A percentile compares a stretch with the other conserved stretches of the same genome.
Evolutionary conservation across 2,888 invertebrate genomes (phyloP).

Genomic region (Didymodactylos carnosus): DNA sequence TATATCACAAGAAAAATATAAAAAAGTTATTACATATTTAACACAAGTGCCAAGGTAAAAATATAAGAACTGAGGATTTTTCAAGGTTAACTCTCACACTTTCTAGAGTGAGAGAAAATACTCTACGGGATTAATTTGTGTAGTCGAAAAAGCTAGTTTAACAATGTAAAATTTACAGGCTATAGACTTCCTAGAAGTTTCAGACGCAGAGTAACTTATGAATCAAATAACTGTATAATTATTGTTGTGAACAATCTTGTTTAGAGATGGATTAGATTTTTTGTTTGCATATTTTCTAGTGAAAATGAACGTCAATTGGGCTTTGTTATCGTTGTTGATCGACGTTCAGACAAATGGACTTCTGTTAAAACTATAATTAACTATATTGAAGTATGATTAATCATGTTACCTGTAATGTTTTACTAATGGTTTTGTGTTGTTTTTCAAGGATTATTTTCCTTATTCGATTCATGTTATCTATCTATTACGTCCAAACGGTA

Average conservation of each 20-base stretch:
- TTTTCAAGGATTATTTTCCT: constrained; percentile 63
- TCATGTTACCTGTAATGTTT: neutral
- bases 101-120: no score
- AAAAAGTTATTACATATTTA: neutral
- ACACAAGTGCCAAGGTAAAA: neutral
- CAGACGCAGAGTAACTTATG: no score
- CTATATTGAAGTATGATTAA: constrained; percentile 55
- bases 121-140: no score
- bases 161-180: no score
- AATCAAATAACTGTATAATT: no score
- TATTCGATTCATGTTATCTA: constrained; percentile 79
- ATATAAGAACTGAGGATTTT: no score
- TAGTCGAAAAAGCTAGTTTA: no score
- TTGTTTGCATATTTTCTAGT: no score
- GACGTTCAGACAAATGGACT: constrained; percentile 84
- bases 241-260: neutral
- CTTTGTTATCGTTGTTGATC: constrained; percentile 80
- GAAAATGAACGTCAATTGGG: constrained; percentile 70
- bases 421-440: neutral
- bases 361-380: constrained; percentile 74
- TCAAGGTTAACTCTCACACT: no score
- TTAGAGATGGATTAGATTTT: neutral
- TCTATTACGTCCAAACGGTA: constrained; percentile 72
- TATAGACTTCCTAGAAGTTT: no score
- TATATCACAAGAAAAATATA: neutral